Conservation (phyloP, 2,888 invertebrate genomes). For the Caenorhabditis auriculariae region DNA sequence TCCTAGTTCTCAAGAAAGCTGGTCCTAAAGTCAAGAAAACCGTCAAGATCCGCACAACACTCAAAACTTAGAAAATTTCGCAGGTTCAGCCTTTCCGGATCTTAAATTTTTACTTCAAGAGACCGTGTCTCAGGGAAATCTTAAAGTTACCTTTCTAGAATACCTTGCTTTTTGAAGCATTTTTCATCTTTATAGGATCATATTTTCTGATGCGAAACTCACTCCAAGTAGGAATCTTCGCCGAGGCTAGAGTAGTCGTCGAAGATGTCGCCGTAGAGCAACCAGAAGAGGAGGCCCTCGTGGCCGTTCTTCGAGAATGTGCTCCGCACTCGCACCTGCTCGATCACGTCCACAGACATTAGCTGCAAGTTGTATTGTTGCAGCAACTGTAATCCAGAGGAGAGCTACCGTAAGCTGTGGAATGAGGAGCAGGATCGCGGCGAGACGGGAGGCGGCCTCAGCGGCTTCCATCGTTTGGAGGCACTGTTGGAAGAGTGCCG, state of each 20-base stretch:
- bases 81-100: too few species aligned
- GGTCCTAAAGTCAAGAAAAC: too few species aligned
- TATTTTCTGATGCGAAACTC: too few species aligned
- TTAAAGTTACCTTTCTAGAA: too few species aligned
- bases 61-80: too few species aligned
- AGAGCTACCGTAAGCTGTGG: slow-evolving; percentile 49
- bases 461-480: slow-evolving; percentile 18
- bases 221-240: slow-evolving; percentile 19
- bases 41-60: too few species aligned
- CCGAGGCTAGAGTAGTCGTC: slow-evolving; percentile 18
- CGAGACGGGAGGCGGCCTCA: slow-evolving; percentile 46
- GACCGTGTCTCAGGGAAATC: too few species aligned
- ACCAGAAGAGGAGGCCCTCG: slow-evolving; percentile 39
- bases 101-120: too few species aligned
- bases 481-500: slow-evolving; percentile 46
- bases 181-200: too few species aligned
- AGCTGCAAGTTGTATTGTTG: slow-evolving; percentile 34
- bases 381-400: slow-evolving; percentile 3
- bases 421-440: slow-evolving; percentile 50
- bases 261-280: slow-evolving; percentile 59
- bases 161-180: too few species aligned
- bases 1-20: too few species aligned
- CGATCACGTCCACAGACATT: slow-evolving; percentile 49
- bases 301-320: slow-evolving; percentile 24
- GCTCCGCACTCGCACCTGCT: slow-evolving; percentile 51